Base-by-base conservation (phyloP, 2,113 vertebrate species). In the Ancistrus triradiatus region DNA sequence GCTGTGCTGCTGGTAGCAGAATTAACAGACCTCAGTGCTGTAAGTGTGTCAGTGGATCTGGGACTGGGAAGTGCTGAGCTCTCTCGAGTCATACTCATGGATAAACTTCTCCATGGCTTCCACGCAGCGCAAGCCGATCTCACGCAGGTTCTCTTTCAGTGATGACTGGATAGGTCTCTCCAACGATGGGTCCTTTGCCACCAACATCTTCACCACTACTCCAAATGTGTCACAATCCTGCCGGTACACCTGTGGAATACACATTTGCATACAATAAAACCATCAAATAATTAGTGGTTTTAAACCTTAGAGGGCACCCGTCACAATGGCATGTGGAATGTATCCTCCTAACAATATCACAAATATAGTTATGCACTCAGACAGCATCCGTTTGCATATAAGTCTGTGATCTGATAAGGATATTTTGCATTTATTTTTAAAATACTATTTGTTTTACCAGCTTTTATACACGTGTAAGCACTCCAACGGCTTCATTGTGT, bases 21-120 rank as follows among this genome's bases (percentile, higher is more conserved):
- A 10, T 24, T n/a, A 10, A 15, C 33, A 17, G 35, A 4, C 31
- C 7, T 15, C 11, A 33, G 44, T 18, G 27, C 19, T 19, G 24
- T 27, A 21, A 18, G 17, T 18, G 18, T 28, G 49, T 66, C 62
- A 44, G n/a, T 43, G 27, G 18, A 8, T 13, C 14, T 43, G 24
- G 11, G 35, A 43, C 46, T 24, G 3, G 11, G 35, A 47, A 33
- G 64, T 59, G 44, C 63, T 55, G 31, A 17, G 11, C 56, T 78
- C 76, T 43, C 35, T 67, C 18, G 76, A 78, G 69, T 88, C 86
- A 7, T 87, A 87, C 4, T 87, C 82, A n/a, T 81, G 58, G 4
- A 88, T 89, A 44, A 87, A 89, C 60, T 73, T 72, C 66, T 87
- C 78, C 85, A 89, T 86, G 72, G 81, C 84, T 4, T 80, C 78